A percentile compares a stretch with the other conserved stretches of the same genome.
These are phyloP conservation scores for Protonibea diacanthus DNA, from an alignment of 2,797 vertebrate genomes.

Conservation along the genomic window DNA sequence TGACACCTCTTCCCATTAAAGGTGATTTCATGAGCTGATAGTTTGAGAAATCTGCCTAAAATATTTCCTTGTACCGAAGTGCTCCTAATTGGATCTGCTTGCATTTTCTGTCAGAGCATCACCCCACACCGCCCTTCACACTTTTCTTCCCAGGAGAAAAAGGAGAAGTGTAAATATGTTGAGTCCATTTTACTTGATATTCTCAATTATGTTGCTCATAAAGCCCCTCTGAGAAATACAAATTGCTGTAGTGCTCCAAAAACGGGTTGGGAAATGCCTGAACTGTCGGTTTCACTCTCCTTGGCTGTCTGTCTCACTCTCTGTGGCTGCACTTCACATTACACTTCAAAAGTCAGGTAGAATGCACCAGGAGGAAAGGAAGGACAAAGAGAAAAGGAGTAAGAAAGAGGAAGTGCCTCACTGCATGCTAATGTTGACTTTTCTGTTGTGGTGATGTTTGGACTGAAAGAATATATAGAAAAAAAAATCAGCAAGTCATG, in stretches of 20 bases:
- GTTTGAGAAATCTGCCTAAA: constrained; percentile 36
- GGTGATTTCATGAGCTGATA: constrained; percentile 24
- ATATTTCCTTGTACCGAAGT: constrained; percentile 6
- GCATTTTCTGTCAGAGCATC: constrained; percentile 14
- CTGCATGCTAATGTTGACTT: constrained; percentile 30
- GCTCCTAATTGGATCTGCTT: not conserved
- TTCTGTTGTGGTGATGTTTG: not conserved
- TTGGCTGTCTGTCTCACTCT: constrained; percentile 37
- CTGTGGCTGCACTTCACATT: constrained; percentile 17
- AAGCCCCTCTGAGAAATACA: constrained; percentile 48
- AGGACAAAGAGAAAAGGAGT: not conserved
- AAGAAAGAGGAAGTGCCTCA: not conserved
- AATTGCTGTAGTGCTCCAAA: constrained; percentile 43
- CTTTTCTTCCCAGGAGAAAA: constrained; percentile 26
- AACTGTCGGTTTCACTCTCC: constrained; percentile 42
- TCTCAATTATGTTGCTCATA: constrained; percentile 46
- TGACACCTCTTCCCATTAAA: constrained; percentile 34
- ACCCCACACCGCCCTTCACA: not conserved
- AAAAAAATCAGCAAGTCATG: not conserved
- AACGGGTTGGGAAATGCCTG: constrained; percentile 30
- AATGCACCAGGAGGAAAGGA: not conserved
- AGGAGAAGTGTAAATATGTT: constrained; percentile 20
- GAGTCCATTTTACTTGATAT: constrained; percentile 50
- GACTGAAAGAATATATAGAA: not conserved
- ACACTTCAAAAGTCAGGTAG: constrained; percentile 44